These are phyloP conservation scores for Hippocampus barbouri DNA, from an alignment of 2,113 vertebrate genomes.

Conservation along the genomic window DNA sequence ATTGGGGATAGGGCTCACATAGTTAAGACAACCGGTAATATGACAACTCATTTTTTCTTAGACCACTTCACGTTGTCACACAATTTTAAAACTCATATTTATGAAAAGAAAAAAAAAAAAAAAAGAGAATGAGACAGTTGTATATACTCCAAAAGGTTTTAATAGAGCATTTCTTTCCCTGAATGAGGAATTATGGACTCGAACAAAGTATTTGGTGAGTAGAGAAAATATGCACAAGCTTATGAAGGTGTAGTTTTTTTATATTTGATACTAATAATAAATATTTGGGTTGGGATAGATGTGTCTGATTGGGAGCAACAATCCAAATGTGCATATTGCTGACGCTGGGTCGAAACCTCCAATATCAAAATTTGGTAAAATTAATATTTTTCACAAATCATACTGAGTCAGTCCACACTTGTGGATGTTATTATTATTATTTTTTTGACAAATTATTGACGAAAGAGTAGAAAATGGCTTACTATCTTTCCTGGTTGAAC, in stretches of 20 bases:
- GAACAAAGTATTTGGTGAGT: slow-evolving; percentile 83
- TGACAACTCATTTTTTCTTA: too few relatives aligned
- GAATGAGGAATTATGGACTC: slow-evolving; percentile 88
- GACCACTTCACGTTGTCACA: neutral
- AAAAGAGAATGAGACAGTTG: neutral
- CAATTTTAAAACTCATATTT: neutral
- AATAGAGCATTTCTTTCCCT: slow-evolving; percentile 90
- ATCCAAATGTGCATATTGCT: slow-evolving; percentile 32
- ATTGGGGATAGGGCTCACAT: too few relatives aligned
- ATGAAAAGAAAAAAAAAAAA: neutral
- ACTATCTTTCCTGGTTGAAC: too few relatives aligned
- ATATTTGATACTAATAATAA: slow-evolving; percentile 83
- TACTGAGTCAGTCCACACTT: too few relatives aligned
- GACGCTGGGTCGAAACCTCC: too few relatives aligned
- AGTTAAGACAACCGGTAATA: too few relatives aligned
- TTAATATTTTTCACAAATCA: too few relatives aligned
- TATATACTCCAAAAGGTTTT: slow-evolving; percentile 44
- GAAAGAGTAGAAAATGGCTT: too few relatives aligned
- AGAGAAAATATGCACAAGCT: slow-evolving; percentile 94
- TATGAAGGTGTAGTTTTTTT: slow-evolving; percentile 81
- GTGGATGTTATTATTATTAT: too few relatives aligned
- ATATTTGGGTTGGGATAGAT: slow-evolving; percentile 79
- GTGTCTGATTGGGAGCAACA: slow-evolving; percentile 54
- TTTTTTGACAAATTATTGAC: too few relatives aligned
- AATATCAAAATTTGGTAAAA: too few relatives aligned